A percentile compares a stretch with the other conserved stretches of the same genome.
Evolutionary conservation across 2,888 invertebrate genomes (phyloP).

Genomic region (Serripes groenlandicus): DNA sequence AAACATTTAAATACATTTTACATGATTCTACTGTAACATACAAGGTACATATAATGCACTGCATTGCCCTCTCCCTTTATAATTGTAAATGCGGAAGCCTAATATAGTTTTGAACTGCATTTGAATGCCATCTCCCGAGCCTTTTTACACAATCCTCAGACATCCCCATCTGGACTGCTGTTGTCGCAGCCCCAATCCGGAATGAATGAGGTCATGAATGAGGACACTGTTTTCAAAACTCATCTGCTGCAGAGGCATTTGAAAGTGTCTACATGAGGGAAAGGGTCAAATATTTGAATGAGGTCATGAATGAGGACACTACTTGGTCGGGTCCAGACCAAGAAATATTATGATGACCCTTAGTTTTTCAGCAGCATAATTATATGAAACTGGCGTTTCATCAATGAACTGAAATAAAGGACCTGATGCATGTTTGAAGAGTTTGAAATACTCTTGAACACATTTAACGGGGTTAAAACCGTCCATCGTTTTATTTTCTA

Average conservation of each 20-base stretch:
- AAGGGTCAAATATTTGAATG: too few species aligned
- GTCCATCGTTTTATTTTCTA: neutral
- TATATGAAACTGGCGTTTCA: neutral
- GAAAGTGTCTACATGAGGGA: too few species aligned
- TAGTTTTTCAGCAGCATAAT: neutral
- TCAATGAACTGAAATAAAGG: conserved; percentile 4
- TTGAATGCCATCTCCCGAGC: neutral
- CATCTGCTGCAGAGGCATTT: too few species aligned
- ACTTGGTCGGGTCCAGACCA: neutral
- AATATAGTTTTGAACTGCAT: neutral
- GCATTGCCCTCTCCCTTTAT: too few species aligned
- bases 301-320: too few species aligned
- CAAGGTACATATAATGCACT: too few species aligned
- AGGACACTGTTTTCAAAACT: too few species aligned
- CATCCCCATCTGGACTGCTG: neutral
- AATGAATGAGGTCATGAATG: neutral
- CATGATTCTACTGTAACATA: too few species aligned
- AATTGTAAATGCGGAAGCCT: too few species aligned
- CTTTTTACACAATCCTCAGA: neutral
- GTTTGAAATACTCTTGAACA: neutral
- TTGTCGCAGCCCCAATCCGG: conserved; percentile 15
- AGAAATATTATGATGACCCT: neutral
- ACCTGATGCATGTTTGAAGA: neutral
- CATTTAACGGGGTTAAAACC: neutral
- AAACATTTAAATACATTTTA: too few species aligned